Evolutionary conservation across 23 tunicate species (phyloP), one percentile per base, ranked within the genome.

Genomic region (Diplosoma virens): DNA sequence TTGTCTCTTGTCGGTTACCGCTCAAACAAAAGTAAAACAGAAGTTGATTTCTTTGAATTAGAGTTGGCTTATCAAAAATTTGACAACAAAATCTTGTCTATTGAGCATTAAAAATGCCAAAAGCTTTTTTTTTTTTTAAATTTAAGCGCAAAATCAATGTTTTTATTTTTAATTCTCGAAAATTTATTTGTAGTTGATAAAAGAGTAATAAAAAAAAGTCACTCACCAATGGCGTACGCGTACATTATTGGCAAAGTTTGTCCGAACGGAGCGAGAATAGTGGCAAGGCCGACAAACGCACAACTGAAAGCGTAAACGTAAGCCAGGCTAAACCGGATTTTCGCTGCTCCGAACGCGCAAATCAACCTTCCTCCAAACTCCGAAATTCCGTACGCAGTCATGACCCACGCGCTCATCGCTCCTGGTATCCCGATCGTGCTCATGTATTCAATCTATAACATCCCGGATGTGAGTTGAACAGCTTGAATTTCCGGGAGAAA

Each of bases 371-470:
- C 97, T 6, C 28, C 71, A 52, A 92, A 82, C 75, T 92, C 97
- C 3, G 97, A 74, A 17, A 85, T 76, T 0, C 97, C 97, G 33
- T 85, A 92, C 21, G 88, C 91, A 29, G 92, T 85, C 84, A 92
- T 53, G 3, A 92, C 97, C 86, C 75, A 76, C 22, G 84, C 80
- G 32, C 87, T 32, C n/a, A 37, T 18, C 9, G 29, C 3, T 0
- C 69, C 32, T 6, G 58, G 59, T 26, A 92, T 78, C 0, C 87
- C 97, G 18, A 92, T 59, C 0, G 91, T 75, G 3, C 47, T 71
- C 88, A 81, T 82, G 76, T 92, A 85, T 55, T 92, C 91, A 75
- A 90, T 84, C 86, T 88, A 76, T 29, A 32, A 29, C n/a, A n/a
- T n/a, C n/a, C n/a, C n/a, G n/a, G n/a, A n/a, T n/a, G n/a, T n/a